Base-by-base conservation (phyloP, 2,797 vertebrate species). In the Diplodus puntazzo region DNA sequence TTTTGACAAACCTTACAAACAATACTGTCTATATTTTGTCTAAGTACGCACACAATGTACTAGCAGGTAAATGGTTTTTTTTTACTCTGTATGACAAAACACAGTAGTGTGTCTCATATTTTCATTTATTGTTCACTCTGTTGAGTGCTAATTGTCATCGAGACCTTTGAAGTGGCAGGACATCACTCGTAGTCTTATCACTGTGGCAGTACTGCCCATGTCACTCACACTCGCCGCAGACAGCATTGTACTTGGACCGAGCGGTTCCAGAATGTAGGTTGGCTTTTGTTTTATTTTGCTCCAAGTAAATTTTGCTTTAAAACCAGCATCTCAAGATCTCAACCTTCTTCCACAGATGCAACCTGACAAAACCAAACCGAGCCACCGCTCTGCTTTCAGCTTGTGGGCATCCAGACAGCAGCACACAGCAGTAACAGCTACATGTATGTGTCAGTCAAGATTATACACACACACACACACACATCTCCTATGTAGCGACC, bases 371-470 rank as follows among this genome's bases (percentile, higher is more conserved):
- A 54, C 45, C 58, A 48, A 59, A 34, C 42, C 49, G 55, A 76
- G 72, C 27, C 39, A 0, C 10, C 0, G 10, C 61, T 18, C 10
- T 66, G 63, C 60, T 42, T 59, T 55, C 45, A 61, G 53, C 54
- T 49, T 30, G 52, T 3, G 49, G 61, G 42, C 0, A 48, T 65
- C 48, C 67, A 34, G 58, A 43, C 58, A 46, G 30, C 46, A 14
- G 42, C 11, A 18, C 20, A n/a, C 54, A 53, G 23, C 58, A 39
- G 34, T 3, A 17, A 43, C 34, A 30, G 43, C 46, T n/a, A 20
- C 54, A 65, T 12, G 43, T 45, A 23, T 34, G 73, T n/a, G 48
- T 11, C 59, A 64, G 72, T 73, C 73, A 80, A 23, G 61, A 68
- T 48, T 20, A 76, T 12, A 11, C 17, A 34, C 25, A 25, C 17